Evolutionary conservation across 2,113 vertebrate genomes (phyloP).

Genomic region (Mungos mungo): DNA sequence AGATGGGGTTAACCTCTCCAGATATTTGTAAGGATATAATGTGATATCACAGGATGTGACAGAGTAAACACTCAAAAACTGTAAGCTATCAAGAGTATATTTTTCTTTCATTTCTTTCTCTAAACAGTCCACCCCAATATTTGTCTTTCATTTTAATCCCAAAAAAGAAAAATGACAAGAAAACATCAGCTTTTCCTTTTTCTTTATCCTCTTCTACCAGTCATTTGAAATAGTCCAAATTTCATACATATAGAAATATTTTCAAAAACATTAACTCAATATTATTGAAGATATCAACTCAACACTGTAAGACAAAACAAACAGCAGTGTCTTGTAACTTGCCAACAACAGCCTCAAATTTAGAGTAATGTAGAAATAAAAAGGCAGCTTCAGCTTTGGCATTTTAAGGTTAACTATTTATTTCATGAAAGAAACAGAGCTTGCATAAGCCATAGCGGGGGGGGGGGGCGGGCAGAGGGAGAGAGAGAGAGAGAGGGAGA

Average conservation of each 20-base stretch:
- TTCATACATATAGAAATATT: background rate
- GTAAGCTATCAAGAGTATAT: background rate
- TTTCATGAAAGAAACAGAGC: no score
- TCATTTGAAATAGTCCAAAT: background rate
- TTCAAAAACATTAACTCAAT: background rate
- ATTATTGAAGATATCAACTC: background rate
- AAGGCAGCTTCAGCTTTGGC: background rate
- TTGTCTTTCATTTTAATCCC: background rate
- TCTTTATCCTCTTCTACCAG: background rate
- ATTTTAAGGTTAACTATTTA: background rate
- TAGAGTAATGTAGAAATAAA: background rate
- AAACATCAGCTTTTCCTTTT: background rate
- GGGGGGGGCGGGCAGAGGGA: no score
- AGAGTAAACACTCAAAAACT: background rate
- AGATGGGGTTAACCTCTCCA: no score
- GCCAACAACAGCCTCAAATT: background rate
- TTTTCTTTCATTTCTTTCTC: background rate
- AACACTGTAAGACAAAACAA: background rate
- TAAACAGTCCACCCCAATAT: background rate
- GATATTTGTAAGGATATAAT: background rate
- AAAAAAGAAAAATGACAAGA: background rate
- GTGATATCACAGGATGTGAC: background rate
- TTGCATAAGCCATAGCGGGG: no score
- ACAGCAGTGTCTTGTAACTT: background rate
- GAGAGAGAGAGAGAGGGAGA: no score